Percentiles rank a stretch among this genome's conserved stretches.
Evolutionary conservation across 2,888 invertebrate species (phyloP).

Genomic region (Malthinus seriepunctatus): DNA sequence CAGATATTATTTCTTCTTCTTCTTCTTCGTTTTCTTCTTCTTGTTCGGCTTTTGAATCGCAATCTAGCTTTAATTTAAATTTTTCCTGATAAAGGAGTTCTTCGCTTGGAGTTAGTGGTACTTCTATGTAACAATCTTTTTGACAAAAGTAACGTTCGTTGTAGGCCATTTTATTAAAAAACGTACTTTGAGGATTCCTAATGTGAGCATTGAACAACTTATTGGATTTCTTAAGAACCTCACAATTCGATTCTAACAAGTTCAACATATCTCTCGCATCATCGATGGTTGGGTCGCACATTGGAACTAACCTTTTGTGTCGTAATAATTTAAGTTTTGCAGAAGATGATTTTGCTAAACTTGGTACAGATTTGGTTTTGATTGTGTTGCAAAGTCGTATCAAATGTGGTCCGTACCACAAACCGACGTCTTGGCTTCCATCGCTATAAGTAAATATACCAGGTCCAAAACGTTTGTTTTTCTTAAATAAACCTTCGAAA

Average conservation of each 20-base stretch:
- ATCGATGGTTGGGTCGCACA: slow-evolving; percentile 32
- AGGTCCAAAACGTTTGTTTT: slow-evolving; percentile 62
- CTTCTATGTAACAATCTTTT: slow-evolving; percentile 44
- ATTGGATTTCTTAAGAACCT: slow-evolving; percentile 29
- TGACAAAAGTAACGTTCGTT: slow-evolving; percentile 40
- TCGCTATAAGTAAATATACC: slow-evolving; percentile 56
- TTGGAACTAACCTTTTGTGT: slow-evolving; percentile 44
- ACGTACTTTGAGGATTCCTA: slow-evolving; percentile 42
- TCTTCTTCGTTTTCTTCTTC: not conserved
- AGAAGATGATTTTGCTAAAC: slow-evolving; percentile 37
- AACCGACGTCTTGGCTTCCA: slow-evolving; percentile 59
- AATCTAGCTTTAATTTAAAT: not conserved
- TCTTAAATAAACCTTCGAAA: slow-evolving; percentile 55
- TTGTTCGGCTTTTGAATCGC: not conserved
- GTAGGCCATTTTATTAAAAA: slow-evolving; percentile 44
- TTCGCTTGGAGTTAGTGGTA: slow-evolving; percentile 25
- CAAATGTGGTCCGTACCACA: slow-evolving; percentile 59
- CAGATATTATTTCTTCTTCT: not conserved
- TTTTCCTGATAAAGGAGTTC: not conserved
- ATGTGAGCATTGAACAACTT: slow-evolving; percentile 42
- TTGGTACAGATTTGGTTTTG: slow-evolving; percentile 39
- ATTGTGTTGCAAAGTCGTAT: slow-evolving; percentile 50
- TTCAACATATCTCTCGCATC: slow-evolving; percentile 36
- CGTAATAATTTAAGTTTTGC: slow-evolving; percentile 45
- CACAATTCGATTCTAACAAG: slow-evolving; percentile 33